Evolutionary conservation across 2,113 vertebrate species (phyloP), one percentile per base, ranked within the genome.

Genomic region (Peromyscus maniculatus): DNA sequence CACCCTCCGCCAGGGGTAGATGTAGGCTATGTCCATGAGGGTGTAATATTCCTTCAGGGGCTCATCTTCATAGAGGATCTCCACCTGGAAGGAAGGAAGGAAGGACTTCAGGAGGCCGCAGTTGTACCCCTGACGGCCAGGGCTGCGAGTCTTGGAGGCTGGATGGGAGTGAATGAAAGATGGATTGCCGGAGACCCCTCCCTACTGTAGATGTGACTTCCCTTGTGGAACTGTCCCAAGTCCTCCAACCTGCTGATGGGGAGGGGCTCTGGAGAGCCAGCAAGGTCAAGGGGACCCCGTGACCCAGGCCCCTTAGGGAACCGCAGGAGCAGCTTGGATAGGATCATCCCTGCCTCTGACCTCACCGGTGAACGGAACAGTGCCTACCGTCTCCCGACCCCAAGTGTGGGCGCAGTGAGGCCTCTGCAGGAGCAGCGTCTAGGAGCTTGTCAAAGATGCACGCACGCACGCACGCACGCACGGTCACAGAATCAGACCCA

Each of bases 31-130:
- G 89, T 99, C 99, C 99, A 99, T 99, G 97, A 99, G 99, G 49
- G 99, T 99, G 98, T 99, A 99, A 97, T 99, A 99, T 78, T 99
- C 99, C 98, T 99, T 99, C 96, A 99, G 97, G 0, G 99, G 99
- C 91, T 99, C 99, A 0, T 99, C 99, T 93, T 99, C 99, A 0
- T 99, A 99, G 75, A 99, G 98, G 43, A 99, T 99, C 97, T 99
- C 99, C 97, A 99, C 99, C 99, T 99, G 98, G 12, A 90, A 75
- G 89, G 28, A 22, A 17, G 39, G 39, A 43, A 43, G 83, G 36
- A 36, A 31, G 4, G 75, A 31, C 10, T 8, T 46, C 26, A 11
- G 33, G 89, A 87, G 55, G 43, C 62, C 55, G 88, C 39, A 55
- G 57, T 78, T 46, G 66, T 16, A 3, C 55, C 78, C 62, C n/a